These are phyloP conservation scores for Hipposideros armiger DNA, from an alignment of 2,113 vertebrate genomes.

Conservation along the genomic window DNA sequence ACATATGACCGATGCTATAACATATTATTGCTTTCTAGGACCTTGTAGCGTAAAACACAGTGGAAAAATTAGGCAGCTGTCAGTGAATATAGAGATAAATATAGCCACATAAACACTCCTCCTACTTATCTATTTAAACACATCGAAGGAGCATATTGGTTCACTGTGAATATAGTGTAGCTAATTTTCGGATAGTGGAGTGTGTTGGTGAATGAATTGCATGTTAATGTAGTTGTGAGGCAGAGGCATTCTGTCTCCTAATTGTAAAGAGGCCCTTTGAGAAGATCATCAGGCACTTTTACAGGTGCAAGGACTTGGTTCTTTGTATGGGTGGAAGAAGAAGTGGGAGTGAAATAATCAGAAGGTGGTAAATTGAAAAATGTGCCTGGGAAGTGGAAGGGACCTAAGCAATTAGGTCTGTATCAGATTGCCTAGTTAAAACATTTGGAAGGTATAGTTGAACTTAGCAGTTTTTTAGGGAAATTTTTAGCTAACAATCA, in stretches of 20 bases:
- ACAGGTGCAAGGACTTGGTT: not conserved
- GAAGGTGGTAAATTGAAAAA: slow-evolving; percentile 22
- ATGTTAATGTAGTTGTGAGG: slow-evolving; percentile 8
- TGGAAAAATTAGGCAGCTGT: slow-evolving; percentile 16
- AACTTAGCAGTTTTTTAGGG: not conserved
- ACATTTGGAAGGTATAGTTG: slow-evolving; percentile 19
- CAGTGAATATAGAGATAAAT: slow-evolving; percentile 41
- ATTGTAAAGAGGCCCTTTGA: not conserved
- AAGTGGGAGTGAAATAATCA: slow-evolving; percentile 2
- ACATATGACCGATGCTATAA: not conserved
- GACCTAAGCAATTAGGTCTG: not conserved
- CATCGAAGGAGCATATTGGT: not conserved
- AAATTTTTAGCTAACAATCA: not conserved
- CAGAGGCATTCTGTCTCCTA: not conserved
- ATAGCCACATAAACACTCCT: not conserved
- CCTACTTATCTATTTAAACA: not conserved
- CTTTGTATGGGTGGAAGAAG: not conserved
- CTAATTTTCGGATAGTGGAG: not conserved
- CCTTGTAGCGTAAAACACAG: not conserved
- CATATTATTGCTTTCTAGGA: slow-evolving; percentile 44
- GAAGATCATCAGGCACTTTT: not conserved
- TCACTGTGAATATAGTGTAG: slow-evolving; percentile 3
- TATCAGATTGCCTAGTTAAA: slow-evolving; percentile 22
- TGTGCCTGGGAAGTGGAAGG: not conserved
- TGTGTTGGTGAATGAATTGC: not conserved